A percentile compares a stretch with the other conserved stretches of the same genome.
These are phyloP conservation scores for Biston betularia DNA, from an alignment of 2,888 invertebrate genomes.

Conservation along the genomic window DNA sequence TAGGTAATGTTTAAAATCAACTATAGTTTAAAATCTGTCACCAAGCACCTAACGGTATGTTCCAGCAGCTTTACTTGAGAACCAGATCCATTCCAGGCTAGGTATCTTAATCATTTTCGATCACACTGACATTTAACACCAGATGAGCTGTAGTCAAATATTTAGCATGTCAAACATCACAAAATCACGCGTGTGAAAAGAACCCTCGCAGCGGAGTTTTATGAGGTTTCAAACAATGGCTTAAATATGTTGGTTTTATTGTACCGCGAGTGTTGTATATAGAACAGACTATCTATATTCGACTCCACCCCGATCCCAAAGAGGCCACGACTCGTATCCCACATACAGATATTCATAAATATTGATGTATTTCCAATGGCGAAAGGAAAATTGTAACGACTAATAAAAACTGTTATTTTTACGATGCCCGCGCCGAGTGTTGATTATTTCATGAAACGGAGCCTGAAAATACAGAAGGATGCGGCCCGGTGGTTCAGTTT, in stretches of 20 bases:
- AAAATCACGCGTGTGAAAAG: too few species aligned
- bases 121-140: too few species aligned
- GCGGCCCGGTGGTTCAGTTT: constrained; percentile 23
- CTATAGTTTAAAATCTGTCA: too few species aligned
- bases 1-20: too few species aligned
- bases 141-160: too few species aligned
- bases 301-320: constrained; percentile 13
- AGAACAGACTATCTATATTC: constrained; percentile 2
- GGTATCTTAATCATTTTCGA: too few species aligned
- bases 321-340: constrained; percentile 24
- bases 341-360: constrained; percentile 42
- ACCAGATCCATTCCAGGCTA: too few species aligned
- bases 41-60: too few species aligned
- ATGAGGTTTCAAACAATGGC: background rate
- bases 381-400: constrained; percentile 46
- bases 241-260: background rate
- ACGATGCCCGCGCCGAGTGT: constrained; percentile 45
- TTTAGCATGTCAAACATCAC: too few species aligned
- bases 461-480: constrained; percentile 19
- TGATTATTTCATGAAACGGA: constrained; percentile 47
- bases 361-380: constrained; percentile 48
- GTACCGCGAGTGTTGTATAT: background rate
- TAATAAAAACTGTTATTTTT: constrained; percentile 50
- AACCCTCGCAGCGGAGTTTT: background rate
- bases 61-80: too few species aligned